Evolutionary conservation across 1,140 invertebrate species (phyloP), one percentile per base, ranked within the genome.

Genomic region (Macrotrachela quadricornifera): DNA sequence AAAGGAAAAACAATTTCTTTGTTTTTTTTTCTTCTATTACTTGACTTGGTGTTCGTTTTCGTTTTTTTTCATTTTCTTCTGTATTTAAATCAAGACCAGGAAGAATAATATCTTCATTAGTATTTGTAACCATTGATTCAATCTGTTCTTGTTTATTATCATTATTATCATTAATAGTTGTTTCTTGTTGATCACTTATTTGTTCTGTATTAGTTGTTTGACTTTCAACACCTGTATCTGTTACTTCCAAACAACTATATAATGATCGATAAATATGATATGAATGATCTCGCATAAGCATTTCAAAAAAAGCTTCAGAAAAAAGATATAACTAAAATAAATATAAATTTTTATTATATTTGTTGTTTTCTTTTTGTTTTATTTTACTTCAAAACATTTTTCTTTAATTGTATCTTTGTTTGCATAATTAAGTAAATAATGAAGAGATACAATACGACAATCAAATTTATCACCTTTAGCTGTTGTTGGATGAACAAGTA

Each of bases 251-350:
- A 10, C 63, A 60, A n/a, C 58, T 67, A 38, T 68, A 72, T 0
- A 92, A 64, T 1, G 79, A 75, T 64, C 81, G 79, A 68, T 84
- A 90, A 56, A 94, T 86, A 59, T 79, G 77, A 67, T 88, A 90
- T 8, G 82, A 85, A 67, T 85, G 87, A 71, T 91, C 85, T 52
- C 86, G 74, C 80, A 86, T 85, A 41, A 92, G 65, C 85, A 94
- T 90, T 69, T 92, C 87, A 63, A 91, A 85, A 68, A 94, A 90
- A 2, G 88, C 68, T 69, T 92, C 85, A 15, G 85, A 85, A 73
- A 91, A 92, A 4, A 91, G 72, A 14, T 83, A 88, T 30, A 30
- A 30, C 21, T 30, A 30, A 4, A 30, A 30, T 2, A 30, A 30
- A 30, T 4, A 8, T 4, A 30, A 8, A 30, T 2, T 4, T 2